Base-by-base conservation (phyloP, 2,797 vertebrate genomes). In the Enteromius unitaeniatus region DNA sequence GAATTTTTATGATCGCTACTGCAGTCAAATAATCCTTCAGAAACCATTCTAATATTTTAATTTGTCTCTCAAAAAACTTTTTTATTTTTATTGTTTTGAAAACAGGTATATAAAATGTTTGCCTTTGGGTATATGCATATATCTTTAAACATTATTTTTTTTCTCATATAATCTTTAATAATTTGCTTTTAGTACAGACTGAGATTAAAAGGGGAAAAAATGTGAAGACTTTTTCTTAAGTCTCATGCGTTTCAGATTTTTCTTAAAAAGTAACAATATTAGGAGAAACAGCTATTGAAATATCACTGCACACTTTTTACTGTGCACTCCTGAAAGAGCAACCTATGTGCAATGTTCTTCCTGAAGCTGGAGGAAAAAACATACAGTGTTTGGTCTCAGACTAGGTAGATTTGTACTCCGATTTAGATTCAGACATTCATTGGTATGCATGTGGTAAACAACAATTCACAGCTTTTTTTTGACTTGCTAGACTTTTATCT, bases 381-480 rank as follows among this genome's bases (percentile, higher is more conserved):
- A 37, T 49, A 55, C 31, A 7, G 65, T 17, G 21, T 80, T 80
- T 80, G 65, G 55, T 55, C 78, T 42, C 53, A 19, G 13, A 69
- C 31, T 10, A 37, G 31, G 8, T 47, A 42, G 28, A 55, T 26
- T n/a, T 9, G 9, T 58, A 21, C 65, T 69, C 28, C 0, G 49
- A 80, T 80, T 49, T 53, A 55, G 45, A 40, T 79, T 55, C 60
- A 78, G 26, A n/a, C 5, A 9, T 67, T 68, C 47, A 81, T 75
- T 84, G 42, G 74, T 82, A 75, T 78, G 72, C 55, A 78, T 87
- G 58, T 69, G 70, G 79, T n/a, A 79, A 64, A 65, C 64, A 75
- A 60, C 82, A 84, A 87, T 87, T 87, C 82, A 77, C 76, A 51
- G 84, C 74, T 87, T 87, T 84, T 82, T 76, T 67, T 62, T 64